These are phyloP conservation scores for Hemibagrus wyckioides DNA, from an alignment of 2,113 vertebrate species.

Conservation along the genomic window DNA sequence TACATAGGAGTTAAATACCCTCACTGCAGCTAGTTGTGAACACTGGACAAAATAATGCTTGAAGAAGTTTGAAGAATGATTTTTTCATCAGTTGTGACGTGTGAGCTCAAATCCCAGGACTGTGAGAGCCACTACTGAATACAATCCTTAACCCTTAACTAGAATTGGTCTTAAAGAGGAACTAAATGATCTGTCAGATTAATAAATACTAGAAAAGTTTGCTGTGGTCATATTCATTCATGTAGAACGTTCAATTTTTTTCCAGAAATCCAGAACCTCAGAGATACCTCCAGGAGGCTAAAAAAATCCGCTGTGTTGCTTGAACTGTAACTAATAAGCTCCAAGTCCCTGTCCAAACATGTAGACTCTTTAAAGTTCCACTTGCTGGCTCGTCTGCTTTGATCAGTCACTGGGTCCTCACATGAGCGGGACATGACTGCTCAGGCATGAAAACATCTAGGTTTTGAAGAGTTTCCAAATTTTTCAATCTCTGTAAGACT, in stretches of 20 bases:
- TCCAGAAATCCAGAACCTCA: not conserved
- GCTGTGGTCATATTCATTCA: not conserved
- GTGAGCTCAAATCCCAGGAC: not conserved
- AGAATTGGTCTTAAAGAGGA: not conserved
- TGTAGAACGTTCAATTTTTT: not conserved
- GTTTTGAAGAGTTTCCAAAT: conserved; percentile 1
- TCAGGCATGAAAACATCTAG: conserved; percentile 5
- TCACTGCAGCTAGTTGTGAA: not conserved
- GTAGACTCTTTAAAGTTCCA: conserved; percentile 19
- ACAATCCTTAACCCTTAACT: not conserved
- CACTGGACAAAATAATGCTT: not conserved
- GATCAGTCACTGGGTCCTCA: conserved; percentile 34
- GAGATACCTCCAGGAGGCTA: not conserved
- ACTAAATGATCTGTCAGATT: not conserved
- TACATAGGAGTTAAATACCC: not conserved
- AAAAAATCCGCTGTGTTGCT: not conserved
- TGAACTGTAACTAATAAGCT: conserved; percentile 30
- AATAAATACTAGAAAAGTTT: not conserved
- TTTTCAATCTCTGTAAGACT: not conserved
- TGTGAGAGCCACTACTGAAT: not conserved
- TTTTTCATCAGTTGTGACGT: not conserved
- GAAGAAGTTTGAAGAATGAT: not conserved
- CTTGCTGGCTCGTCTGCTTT: conserved; percentile 14
- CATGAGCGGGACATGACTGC: conserved; percentile 23
- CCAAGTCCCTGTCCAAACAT: conserved; percentile 17